Base-by-base conservation (phyloP, 2,113 vertebrate species). In the Puntigrus tetrazona region DNA sequence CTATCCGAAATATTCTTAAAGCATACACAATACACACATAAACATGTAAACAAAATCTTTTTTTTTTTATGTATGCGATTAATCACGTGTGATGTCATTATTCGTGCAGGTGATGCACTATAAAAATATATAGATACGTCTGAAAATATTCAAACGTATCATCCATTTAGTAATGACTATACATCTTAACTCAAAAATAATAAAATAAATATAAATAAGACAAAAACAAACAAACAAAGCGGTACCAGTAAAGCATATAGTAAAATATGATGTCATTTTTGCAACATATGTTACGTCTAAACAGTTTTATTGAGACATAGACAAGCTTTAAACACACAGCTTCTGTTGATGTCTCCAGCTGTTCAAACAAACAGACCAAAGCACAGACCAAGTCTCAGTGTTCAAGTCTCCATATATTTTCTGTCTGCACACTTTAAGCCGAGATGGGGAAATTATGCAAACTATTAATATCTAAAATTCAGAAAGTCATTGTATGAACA, bases 401-500 rank as follows among this genome's bases (percentile, higher is more conserved):
- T 74, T 47, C 47, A 74, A n/a, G n/a, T n/a, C 25, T 8, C 7
- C 52, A 55, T 22, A 8, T 22, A 18, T 25, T 29, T 75, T 29
- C 41, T 45, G 16, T 34, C 18, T 34, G 18, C n/a, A 20, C 74
- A 34, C 31, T 3, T 34, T 55, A 77, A 13, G 20, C 27, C 34
- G 20, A 50, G 47, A 52, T 27, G 9, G 45, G 29, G 47, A 50
- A 77, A 34, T 18, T 50, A 34, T 7, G 27, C 22, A 73, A 73
- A 13, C 7, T 27, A 25, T 38, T 27, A 14, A 50, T 16, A 52
- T 2, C 14, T 18, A 18, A 3, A 55, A 5, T 1, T 52, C 63
- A 41, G 29, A 57, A 73, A 78, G 36, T 38, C 34, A n/a, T n/a
- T 18, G 73, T 34, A 70, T 69, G 31, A 78, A 65, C n/a, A 72